Evolutionary conservation across 2,888 invertebrate species (phyloP).

Genomic region (Rhimphoctona megacephalus): DNA sequence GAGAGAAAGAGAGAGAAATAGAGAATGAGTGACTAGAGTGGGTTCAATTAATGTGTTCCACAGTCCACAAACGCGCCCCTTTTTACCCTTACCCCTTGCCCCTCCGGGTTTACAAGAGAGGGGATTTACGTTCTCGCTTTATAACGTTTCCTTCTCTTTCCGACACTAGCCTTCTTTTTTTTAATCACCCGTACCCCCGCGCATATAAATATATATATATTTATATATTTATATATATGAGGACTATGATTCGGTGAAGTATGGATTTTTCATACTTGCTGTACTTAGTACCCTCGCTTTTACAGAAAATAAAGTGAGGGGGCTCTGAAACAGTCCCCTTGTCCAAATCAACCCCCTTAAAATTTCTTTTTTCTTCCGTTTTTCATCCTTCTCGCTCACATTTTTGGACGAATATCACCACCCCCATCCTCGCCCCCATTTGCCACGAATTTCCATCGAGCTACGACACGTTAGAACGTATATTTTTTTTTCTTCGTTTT

Average conservation of each 20-base stretch:
- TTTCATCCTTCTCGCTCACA: conserved; percentile 50
- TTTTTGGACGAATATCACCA: conserved; percentile 44
- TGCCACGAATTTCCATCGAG: conserved; percentile 56
- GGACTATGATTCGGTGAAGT: conserved; percentile 56
- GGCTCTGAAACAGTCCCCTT: conserved; percentile 50
- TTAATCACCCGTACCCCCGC: conserved; percentile 56
- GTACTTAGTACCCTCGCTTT: conserved; percentile 66
- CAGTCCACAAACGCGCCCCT: conserved; percentile 35
- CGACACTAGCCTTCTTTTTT: conserved; percentile 26
- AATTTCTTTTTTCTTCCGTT: conserved; percentile 38
- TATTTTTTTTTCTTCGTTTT: conserved; percentile 30
- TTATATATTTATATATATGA: neutral
- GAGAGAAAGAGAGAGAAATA: conserved; percentile 15
- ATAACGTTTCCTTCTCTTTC: conserved; percentile 63
- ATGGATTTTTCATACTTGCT: conserved; percentile 71
- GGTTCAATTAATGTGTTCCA: conserved; percentile 63
- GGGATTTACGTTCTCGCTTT: conserved; percentile 56
- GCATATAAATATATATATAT: no score
- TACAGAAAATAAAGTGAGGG: conserved; percentile 41
- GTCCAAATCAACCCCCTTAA: conserved; percentile 47
- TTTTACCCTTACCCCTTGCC: conserved; percentile 5
- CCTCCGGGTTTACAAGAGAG: conserved; percentile 6
- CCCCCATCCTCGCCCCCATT: conserved; percentile 60
- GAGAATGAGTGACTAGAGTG: conserved; percentile 22
- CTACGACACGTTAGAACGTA: conserved; percentile 51